These are phyloP conservation scores for Molossus molossus DNA, from an alignment of 2,797 vertebrate genomes.

Conservation along the genomic window DNA sequence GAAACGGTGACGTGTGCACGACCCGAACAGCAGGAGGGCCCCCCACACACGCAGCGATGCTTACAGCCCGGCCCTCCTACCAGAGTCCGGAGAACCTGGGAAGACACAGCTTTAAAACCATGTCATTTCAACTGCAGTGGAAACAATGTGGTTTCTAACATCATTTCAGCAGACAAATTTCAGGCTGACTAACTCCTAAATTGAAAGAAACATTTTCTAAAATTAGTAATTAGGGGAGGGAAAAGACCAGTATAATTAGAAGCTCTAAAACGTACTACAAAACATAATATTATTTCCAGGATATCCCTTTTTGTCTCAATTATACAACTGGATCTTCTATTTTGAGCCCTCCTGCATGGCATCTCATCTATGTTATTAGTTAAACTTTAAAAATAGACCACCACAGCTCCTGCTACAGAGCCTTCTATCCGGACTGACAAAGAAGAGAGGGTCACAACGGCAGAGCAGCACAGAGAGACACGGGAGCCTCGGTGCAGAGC, in stretches of 20 bases:
- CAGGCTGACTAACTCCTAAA: conserved; percentile 76
- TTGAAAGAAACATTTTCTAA: conserved; percentile 83
- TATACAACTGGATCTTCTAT: conserved; percentile 74
- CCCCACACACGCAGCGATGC: neutral
- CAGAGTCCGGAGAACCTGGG: conserved; percentile 50
- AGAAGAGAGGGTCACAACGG: neutral
- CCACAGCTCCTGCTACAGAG: conserved; percentile 70
- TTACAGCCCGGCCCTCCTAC: conserved; percentile 14
- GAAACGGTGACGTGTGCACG: neutral
- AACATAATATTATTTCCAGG: conserved; percentile 79
- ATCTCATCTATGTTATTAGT: conserved; percentile 67
- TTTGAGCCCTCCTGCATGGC: conserved; percentile 68
- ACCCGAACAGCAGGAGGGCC: neutral
- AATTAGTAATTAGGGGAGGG: conserved; percentile 75
- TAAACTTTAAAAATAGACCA: conserved; percentile 71
- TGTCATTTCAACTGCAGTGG: conserved; percentile 75
- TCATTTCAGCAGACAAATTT: conserved; percentile 61
- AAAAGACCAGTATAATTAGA: conserved; percentile 82
- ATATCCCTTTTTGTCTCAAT: conserved; percentile 74
- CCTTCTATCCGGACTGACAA: neutral
- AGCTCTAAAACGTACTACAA: conserved; percentile 75
- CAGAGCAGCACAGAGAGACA: neutral
- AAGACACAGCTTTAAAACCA: conserved; percentile 43
- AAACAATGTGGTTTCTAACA: conserved; percentile 70
- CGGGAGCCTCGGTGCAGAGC: neutral